Evolutionary conservation across 2,888 invertebrate genomes (phyloP), one percentile per base, ranked within the genome.

Genomic region (Amiota communis): DNA sequence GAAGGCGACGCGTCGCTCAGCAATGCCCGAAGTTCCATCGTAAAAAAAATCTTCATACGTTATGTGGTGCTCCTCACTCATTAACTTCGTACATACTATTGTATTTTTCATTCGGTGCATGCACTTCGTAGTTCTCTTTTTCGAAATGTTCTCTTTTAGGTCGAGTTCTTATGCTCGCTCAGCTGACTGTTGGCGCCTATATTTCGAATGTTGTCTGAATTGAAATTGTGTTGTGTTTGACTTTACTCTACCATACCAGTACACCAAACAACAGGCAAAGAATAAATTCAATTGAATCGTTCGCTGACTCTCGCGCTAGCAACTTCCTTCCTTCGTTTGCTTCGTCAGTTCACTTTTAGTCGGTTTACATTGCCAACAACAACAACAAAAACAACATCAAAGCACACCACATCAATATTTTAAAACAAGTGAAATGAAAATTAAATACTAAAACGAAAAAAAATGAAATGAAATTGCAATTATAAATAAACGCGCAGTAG

Each of bases 281-380:
- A 53, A 68, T 68, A 68, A 36, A 36, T 36, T 36, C 36, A 36
- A 53, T 53, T 53, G 67, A 68, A 36, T 68, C 67, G 67, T 53
- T 68, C 23, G 67, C 67, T 53, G 67, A 68, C 67, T 51, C 23
- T 53, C 67, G 51, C 67, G 67, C 51, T 68, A 53, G 51, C 23
- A 68, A 68, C 67, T 68, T 68, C 67, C 51, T 49, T 59, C 6
- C 10, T 59, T 59, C 59, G 59, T 59, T 59, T 20, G 59, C 17
- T 59, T 59, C 59, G 59, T 20, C 10, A 6, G 53, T 15, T 53
- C 53, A 53, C 8, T 36, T 36, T 36, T 36, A 1, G 36, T 36
- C 36, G 36, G 36, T 36, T 36, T 36, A 36, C 17, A 20, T 59
- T 36, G 17, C 59, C 59, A 11, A 17, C 12, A 59, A 20, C 17